Percentiles rank a stretch among this genome's conserved stretches.
Conservation (phyloP, 2,797 vertebrate genomes). For the Coranthus polyacanthus region DNA sequence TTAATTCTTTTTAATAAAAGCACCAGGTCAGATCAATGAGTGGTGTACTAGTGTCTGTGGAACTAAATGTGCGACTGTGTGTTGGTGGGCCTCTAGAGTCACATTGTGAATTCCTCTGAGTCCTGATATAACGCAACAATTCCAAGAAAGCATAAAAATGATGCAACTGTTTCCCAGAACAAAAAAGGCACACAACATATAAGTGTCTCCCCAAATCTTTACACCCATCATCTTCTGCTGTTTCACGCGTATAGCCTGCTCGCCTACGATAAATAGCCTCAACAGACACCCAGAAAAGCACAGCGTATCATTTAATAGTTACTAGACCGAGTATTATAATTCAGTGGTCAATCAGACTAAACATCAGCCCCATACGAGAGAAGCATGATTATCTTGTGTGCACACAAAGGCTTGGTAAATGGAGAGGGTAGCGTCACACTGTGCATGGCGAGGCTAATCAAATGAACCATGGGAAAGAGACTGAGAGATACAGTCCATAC, state of each 20-base stretch:
- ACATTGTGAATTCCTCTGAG: constrained; percentile 54
- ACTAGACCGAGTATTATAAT: constrained; percentile 20
- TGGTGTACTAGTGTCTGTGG: constrained; percentile 6
- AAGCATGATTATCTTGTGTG: constrained; percentile 42
- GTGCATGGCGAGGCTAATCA: constrained; percentile 28
- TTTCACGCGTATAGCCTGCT: constrained; percentile 2
- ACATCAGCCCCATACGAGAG: constrained; percentile 10
- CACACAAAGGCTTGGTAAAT: constrained; percentile 37
- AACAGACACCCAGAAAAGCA: constrained; percentile 12
- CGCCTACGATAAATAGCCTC: constrained; percentile 5
- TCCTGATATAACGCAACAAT: constrained; percentile 30
- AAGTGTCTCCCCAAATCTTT: constrained; percentile 1
- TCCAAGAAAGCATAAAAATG: constrained; percentile 27
- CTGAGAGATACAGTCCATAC: not conserved
- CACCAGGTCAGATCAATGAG: not conserved
- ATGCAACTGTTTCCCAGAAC: constrained; percentile 37
- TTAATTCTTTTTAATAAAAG: too few relatives aligned
- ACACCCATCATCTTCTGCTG: not conserved
- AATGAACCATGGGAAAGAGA: constrained; percentile 22
- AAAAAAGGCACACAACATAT: not conserved
- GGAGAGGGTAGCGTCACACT: constrained; percentile 15
- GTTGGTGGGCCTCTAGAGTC: constrained; percentile 31
- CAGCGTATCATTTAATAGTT: constrained; percentile 9
- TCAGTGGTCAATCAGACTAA: constrained; percentile 28
- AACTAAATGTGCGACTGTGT: not conserved